These are phyloP conservation scores for Oenanthe oenanthe DNA, from an alignment of 2,113 vertebrate species.

Conservation along the genomic window DNA sequence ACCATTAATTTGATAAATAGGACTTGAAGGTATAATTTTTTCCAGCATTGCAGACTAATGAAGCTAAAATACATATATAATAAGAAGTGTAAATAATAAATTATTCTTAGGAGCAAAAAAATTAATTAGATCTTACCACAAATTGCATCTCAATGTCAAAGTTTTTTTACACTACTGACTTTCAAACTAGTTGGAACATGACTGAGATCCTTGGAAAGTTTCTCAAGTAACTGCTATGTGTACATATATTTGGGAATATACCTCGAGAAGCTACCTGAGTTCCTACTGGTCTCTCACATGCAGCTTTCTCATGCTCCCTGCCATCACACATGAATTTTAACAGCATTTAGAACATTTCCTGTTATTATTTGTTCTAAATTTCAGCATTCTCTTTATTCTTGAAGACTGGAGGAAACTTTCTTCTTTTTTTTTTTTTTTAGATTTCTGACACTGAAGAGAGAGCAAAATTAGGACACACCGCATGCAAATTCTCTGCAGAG, in stretches of 20 bases:
- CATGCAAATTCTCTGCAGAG: constrained; percentile 36
- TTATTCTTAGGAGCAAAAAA: constrained; percentile 88
- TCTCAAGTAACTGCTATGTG: constrained; percentile 57
- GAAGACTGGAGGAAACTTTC: background rate
- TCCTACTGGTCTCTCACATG: constrained; percentile 39
- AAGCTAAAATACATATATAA: constrained; percentile 91
- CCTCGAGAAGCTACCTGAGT: constrained; percentile 45
- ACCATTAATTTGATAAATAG: constrained; percentile 90
- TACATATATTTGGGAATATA: constrained; percentile 42
- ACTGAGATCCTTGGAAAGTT: constrained; percentile 70
- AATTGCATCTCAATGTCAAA: constrained; percentile 83
- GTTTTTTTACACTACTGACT: constrained; percentile 77
- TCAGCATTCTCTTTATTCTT: constrained; percentile 44
- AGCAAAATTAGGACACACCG: background rate
- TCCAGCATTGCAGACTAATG: constrained; percentile 87
- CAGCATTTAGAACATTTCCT: constrained; percentile 46
- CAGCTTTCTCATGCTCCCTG: constrained; percentile 9
- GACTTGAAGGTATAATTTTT: constrained; percentile 90
- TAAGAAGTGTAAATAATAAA: constrained; percentile 90
- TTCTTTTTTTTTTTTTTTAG: background rate
- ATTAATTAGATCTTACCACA: constrained; percentile 85
- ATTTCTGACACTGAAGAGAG: background rate
- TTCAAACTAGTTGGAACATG: constrained; percentile 78
- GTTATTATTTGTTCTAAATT: constrained; percentile 51
- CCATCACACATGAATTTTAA: constrained; percentile 34